A percentile compares a stretch with the other conserved stretches of the same genome.
phyloP scores from a whole-genome alignment of 2,113 vertebrate species.

The Chiloscyllium plagiosum region DNA sequence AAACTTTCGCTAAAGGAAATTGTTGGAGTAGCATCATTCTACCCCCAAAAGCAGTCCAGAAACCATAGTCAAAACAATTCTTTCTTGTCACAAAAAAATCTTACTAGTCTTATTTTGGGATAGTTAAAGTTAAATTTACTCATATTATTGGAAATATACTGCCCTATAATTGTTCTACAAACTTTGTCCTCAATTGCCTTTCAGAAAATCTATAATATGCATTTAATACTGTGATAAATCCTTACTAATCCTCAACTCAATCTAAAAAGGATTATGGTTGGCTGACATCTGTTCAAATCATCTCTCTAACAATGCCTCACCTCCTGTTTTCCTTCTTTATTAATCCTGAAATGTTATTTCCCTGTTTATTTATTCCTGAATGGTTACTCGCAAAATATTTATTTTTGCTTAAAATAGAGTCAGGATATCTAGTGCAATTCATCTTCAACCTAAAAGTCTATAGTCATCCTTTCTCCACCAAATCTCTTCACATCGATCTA shows the following conservation, averaged over 20 bases:
- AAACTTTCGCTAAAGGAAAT: background rate
- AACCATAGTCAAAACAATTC: background rate
- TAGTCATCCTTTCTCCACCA: background rate
- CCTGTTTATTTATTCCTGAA: background rate
- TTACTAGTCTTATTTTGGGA: background rate
- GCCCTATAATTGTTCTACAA: background rate
- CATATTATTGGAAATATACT: background rate
- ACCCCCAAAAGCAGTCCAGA: background rate
- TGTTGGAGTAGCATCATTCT: background rate
- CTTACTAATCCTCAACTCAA: background rate
- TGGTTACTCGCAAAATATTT: too few relatives aligned
- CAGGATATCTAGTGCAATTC: background rate
- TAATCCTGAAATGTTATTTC: background rate
- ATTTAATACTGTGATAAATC: background rate
- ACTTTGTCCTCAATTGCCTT: background rate
- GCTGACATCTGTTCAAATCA: background rate
- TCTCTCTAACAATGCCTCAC: background rate
- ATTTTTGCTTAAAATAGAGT: background rate
- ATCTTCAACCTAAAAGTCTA: background rate
- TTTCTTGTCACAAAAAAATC: background rate
- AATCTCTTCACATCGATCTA: background rate
- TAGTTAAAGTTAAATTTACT: background rate
- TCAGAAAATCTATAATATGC: background rate
- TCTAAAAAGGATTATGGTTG: background rate
- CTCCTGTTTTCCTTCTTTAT: background rate